Percentiles rank a stretch among this genome's conserved stretches.
Conservation (phyloP, 2,888 invertebrate genomes). For the Epirrhoe alternata region DNA sequence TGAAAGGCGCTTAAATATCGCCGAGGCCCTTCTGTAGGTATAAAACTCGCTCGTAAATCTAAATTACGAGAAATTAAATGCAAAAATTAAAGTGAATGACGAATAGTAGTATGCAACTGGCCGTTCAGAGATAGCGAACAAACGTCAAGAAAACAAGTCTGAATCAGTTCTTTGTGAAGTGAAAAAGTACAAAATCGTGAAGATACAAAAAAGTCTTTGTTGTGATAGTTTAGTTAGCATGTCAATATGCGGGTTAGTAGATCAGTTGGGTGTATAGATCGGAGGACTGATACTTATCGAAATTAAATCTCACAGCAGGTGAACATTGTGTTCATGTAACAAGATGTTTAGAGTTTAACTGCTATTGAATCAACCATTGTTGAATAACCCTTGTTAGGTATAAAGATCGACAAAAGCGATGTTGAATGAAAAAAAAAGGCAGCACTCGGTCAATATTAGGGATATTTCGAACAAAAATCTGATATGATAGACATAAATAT, state of each 20-base stretch:
- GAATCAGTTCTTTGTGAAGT: constrained; percentile 48
- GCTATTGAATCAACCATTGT: constrained; percentile 6
- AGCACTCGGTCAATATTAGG: background rate
- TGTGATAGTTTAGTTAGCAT: constrained; percentile 55
- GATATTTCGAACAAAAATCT: background rate
- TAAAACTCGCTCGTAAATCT: constrained; percentile 16
- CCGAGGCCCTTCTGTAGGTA: constrained; percentile 23
- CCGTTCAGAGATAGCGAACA: background rate
- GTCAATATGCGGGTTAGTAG: constrained; percentile 72
- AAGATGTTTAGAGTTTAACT: constrained; percentile 30
- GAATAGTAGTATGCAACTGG: background rate
- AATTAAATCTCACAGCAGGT: constrained; percentile 77
- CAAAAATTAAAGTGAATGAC: constrained; percentile 1
- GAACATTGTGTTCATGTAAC: constrained; percentile 59
- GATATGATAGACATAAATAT: too few species aligned
- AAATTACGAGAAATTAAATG: constrained; percentile 8
- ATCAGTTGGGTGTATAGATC: constrained; percentile 65
- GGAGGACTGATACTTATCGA: constrained; percentile 70
- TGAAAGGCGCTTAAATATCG: constrained; percentile 36
- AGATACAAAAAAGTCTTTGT: constrained; percentile 64
- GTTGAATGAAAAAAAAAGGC: background rate
- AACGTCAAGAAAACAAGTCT: background rate
- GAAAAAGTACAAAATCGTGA: constrained; percentile 52
- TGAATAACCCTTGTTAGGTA: constrained; percentile 32
- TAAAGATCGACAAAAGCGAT: background rate